Evolutionary conservation across 1,140 invertebrate species (phyloP).

Genomic region (Tribolium madens): DNA sequence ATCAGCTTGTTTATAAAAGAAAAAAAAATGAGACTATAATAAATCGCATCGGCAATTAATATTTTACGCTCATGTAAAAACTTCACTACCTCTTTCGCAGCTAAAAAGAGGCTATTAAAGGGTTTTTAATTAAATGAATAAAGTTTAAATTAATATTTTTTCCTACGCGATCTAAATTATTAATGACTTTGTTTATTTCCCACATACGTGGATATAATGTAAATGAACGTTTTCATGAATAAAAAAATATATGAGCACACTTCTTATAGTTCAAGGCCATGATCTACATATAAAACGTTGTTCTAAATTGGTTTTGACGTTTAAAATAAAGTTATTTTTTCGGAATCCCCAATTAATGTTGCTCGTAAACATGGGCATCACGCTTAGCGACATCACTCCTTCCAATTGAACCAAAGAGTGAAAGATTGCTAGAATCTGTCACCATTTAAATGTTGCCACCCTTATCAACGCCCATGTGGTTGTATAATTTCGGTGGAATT

Average conservation of each 20-base stretch:
- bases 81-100: neutral
- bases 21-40: neutral
- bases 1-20: conserved; percentile 4
- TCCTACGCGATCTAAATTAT: neutral
- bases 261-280: conserved; percentile 15
- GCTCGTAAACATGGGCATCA: too few relatives aligned
- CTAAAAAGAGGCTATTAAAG: neutral
- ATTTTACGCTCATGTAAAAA: conserved; percentile 14
- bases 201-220: conserved; percentile 6
- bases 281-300: conserved; percentile 10
- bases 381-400: neutral
- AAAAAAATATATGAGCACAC: conserved; percentile 22
- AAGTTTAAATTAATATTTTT: conserved; percentile 11
- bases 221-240: conserved; percentile 3
- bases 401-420: neutral
- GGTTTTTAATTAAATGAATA: conserved; percentile 15
- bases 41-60: conserved; percentile 17
- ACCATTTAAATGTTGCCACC: conserved; percentile 23
- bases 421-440: neutral
- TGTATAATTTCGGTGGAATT: neutral
- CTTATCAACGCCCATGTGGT: conserved; percentile 6
- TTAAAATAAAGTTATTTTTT: conserved; percentile 11
- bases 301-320: conserved; percentile 4
- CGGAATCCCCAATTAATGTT: neutral
- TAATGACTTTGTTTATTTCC: conserved; percentile 22